phyloP scores from a whole-genome alignment of 2,113 vertebrate species.

The Psilopsiagon aymara region DNA sequence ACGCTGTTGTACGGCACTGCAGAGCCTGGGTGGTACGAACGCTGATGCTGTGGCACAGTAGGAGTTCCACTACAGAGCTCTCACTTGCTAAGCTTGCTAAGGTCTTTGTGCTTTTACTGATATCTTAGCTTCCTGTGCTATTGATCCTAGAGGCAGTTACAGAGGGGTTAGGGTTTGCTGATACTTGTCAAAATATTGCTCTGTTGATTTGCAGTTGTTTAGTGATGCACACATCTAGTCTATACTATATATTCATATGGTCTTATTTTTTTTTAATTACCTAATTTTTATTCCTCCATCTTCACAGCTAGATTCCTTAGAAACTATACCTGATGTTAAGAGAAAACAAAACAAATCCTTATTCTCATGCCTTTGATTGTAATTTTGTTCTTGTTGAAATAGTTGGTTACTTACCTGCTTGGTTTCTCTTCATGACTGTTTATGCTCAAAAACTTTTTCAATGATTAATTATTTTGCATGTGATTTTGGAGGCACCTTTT shows the following conservation, averaged over 20 bases:
- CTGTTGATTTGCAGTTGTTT: neutral
- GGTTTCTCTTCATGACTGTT: neutral
- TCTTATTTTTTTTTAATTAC: neutral
- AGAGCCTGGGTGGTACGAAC: rapidly evolving
- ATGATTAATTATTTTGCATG: neutral
- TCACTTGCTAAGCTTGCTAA: neutral
- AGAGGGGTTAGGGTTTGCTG: neutral
- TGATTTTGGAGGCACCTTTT: neutral
- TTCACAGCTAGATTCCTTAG: neutral
- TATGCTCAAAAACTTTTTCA: neutral
- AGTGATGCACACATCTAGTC: neutral
- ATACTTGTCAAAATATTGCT: neutral
- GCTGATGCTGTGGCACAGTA: neutral
- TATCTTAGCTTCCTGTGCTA: neutral
- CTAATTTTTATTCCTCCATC: neutral
- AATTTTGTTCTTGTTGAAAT: neutral
- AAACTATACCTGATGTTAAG: neutral
- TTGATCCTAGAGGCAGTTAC: neutral
- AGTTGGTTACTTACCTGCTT: neutral
- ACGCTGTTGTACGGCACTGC: neutral
- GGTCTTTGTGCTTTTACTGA: neutral
- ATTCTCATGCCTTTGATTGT: neutral
- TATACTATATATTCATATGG: neutral
- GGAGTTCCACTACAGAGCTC: neutral
- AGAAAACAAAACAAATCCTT: neutral